Evolutionary conservation across 53 echinoderm and acorn worm genomes (phyloP).

Genomic region (Apostichopus leukothele): DNA sequence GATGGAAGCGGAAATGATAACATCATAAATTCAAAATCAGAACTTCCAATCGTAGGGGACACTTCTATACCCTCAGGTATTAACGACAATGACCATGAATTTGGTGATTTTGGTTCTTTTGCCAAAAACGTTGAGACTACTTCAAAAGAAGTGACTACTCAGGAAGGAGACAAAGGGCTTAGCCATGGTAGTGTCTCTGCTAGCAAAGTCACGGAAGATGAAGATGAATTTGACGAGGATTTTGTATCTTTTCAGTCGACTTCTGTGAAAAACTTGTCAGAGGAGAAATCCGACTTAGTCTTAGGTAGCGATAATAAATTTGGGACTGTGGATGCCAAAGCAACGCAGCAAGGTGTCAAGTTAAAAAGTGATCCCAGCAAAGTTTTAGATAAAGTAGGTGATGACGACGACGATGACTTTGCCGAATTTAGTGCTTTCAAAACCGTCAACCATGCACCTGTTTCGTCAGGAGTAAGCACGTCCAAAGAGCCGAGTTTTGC

Average conservation of each 20-base stretch:
- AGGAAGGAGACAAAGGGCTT: not conserved
- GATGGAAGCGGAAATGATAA: not conserved
- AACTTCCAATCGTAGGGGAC: not conserved
- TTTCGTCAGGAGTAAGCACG: not conserved
- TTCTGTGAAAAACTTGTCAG: not conserved
- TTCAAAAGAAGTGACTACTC: not conserved
- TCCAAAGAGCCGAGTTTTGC: constrained; percentile 5
- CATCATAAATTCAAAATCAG: not conserved
- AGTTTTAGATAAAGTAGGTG: constrained; percentile 6
- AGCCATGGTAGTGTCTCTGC: not conserved
- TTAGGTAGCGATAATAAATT: not conserved
- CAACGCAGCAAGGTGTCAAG: not conserved
- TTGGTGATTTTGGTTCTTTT: constrained; percentile 64
- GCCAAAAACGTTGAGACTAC: constrained; percentile 1
- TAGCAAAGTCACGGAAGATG: not conserved
- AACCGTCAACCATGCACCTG: not conserved
- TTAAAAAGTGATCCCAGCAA: not conserved
- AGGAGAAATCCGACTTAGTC: not conserved
- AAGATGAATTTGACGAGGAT: not conserved
- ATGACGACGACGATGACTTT: constrained; percentile 61
- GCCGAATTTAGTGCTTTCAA: constrained; percentile 64
- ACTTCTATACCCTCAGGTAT: not conserved
- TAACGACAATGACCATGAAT: constrained; percentile 48
- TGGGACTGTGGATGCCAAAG: not conserved
- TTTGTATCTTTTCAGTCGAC: not conserved